phyloP scores from a whole-genome alignment of 2,113 vertebrate species.

The Gobius niger region DNA sequence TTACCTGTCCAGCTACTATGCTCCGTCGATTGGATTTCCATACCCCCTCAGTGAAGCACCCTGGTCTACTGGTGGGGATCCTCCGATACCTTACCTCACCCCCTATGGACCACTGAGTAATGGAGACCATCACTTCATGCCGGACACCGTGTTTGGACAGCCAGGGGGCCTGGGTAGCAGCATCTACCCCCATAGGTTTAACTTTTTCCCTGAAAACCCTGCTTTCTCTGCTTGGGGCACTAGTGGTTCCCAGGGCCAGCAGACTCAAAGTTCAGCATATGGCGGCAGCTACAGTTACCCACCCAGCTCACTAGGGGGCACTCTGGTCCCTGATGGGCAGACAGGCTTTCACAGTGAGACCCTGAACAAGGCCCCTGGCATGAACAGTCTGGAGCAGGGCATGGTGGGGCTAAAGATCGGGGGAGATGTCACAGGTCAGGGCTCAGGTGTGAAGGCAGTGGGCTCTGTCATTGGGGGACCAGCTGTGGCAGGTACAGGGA shows the following conservation, averaged over 20 bases:
- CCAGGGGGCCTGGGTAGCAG: slow-evolving; percentile 90
- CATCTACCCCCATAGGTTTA: slow-evolving; percentile 93
- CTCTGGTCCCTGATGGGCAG: slow-evolving; percentile 89
- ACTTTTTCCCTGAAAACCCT: slow-evolving; percentile 94
- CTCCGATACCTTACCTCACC: slow-evolving; percentile 92
- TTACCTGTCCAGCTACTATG: slow-evolving; percentile 94
- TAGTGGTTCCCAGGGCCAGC: slow-evolving; percentile 91
- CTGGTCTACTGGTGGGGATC: slow-evolving; percentile 95
- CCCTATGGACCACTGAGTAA: slow-evolving; percentile 94
- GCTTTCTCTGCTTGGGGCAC: slow-evolving; percentile 95
- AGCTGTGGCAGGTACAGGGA: slow-evolving; percentile 82
- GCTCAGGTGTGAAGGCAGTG: slow-evolving; percentile 86
- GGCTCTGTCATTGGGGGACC: slow-evolving; percentile 89
- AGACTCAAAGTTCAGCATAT: slow-evolving; percentile 91
- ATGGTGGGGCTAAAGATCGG: slow-evolving; percentile 94
- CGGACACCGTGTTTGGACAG: slow-evolving; percentile 93
- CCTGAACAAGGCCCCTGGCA: slow-evolving; percentile 91
- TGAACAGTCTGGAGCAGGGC: slow-evolving; percentile 95
- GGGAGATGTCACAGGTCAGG: slow-evolving; percentile 81
- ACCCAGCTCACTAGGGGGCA: slow-evolving; percentile 90
- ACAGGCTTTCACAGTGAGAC: slow-evolving; percentile 92
- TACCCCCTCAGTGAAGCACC: slow-evolving; percentile 95
- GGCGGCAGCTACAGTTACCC: slow-evolving; percentile 94
- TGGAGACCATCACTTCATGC: slow-evolving; percentile 94
- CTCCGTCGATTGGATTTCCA: slow-evolving; percentile 93